Percentiles rank a stretch among this genome's conserved stretches.
Evolutionary conservation across 2,113 vertebrate genomes (phyloP).

Genomic region (Atractosteus spatula): DNA sequence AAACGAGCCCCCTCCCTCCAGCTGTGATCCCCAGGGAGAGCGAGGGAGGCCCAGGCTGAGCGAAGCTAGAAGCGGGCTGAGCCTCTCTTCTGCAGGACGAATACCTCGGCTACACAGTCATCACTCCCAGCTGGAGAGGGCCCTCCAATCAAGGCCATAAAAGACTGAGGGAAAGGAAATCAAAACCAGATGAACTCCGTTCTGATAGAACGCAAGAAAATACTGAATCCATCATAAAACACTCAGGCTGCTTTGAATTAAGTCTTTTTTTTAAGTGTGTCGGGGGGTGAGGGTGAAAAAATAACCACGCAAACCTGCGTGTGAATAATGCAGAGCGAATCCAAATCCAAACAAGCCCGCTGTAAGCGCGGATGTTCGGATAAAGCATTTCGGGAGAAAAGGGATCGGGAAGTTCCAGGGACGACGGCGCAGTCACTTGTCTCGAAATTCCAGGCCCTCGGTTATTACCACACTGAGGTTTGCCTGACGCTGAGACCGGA

Average conservation of each 20-base stretch:
- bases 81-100: conserved; percentile 49
- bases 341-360: neutral
- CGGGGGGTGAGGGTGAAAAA: neutral
- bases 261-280: conserved; percentile 1
- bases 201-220: conserved; percentile 65
- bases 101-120: conserved; percentile 54
- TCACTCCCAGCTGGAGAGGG: conserved; percentile 53
- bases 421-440: no score
- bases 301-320: neutral
- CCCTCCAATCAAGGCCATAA: conserved; percentile 58
- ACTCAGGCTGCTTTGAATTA: conserved; percentile 68
- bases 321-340: neutral
- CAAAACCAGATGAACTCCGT: conserved; percentile 73
- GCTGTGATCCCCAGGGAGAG: conserved; percentile 50
- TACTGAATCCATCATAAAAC: conserved; percentile 53
- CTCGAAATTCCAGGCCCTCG: no score
- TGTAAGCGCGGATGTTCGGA: neutral
- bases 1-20: conserved; percentile 50
- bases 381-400: neutral
- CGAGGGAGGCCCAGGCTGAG: conserved; percentile 44
- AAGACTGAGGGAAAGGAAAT: conserved; percentile 57
- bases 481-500: no score
- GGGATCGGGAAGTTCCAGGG: neutral
- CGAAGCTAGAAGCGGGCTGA: conserved; percentile 43
- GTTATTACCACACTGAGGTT: no score